Percentiles rank a stretch among this genome's conserved stretches.
Conservation (phyloP, 2,888 invertebrate genomes). For the Synanthedon vespiformis region DNA sequence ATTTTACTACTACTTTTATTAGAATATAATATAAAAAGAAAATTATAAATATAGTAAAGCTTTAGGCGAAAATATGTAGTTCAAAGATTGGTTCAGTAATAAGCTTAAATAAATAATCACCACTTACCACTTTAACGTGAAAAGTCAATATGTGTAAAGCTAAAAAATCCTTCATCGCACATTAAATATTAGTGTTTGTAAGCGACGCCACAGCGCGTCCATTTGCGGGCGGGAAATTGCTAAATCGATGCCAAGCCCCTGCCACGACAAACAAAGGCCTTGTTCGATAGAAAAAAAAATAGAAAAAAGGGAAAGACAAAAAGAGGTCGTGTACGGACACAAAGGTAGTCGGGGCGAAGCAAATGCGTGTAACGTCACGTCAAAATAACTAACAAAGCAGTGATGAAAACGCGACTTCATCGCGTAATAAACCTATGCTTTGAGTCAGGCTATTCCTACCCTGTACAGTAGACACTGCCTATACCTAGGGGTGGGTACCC, state of each 20-base stretch:
- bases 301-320: slow-evolving; percentile 15
- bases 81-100: too few relatives aligned
- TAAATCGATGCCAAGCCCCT: slow-evolving; percentile 28
- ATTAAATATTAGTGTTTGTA: neutral
- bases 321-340: slow-evolving; percentile 13
- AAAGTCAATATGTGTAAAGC: neutral
- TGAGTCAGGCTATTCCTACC: too few relatives aligned
- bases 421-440: neutral
- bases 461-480: too few relatives aligned
- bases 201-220: neutral
- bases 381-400: slow-evolving; percentile 10
- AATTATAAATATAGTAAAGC: too few relatives aligned
- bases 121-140: too few relatives aligned
- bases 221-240: slow-evolving; percentile 21
- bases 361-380: slow-evolving; percentile 24
- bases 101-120: too few relatives aligned
- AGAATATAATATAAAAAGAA: too few relatives aligned
- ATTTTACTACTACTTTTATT: too few relatives aligned
- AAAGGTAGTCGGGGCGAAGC: slow-evolving; percentile 17
- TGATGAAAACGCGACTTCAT: neutral
- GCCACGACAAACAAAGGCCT: slow-evolving; percentile 22
- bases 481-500: too few relatives aligned
- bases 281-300: slow-evolving; percentile 19
- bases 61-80: too few relatives aligned
- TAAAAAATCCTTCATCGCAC: neutral